These are phyloP conservation scores for Megalops atlanticus DNA, from an alignment of 2,113 vertebrate species.

Conservation along the genomic window DNA sequence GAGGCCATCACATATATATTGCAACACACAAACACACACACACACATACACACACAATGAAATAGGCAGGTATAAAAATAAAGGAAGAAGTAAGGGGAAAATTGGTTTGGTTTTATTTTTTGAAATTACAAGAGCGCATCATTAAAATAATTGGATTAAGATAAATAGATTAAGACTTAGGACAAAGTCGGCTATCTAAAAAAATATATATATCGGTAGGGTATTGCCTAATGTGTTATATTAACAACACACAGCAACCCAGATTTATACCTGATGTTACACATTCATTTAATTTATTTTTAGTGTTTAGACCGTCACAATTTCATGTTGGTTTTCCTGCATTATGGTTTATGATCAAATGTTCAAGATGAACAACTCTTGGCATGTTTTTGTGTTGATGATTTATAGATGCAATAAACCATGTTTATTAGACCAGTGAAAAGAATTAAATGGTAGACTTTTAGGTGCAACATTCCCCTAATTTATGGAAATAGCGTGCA, in stretches of 20 bases:
- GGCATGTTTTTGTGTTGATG: slow-evolving; percentile 89
- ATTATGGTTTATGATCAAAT: slow-evolving; percentile 92
- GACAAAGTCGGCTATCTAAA: slow-evolving; percentile 86
- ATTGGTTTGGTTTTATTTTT: no score
- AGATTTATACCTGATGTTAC: slow-evolving; percentile 89
- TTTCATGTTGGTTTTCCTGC: slow-evolving; percentile 92
- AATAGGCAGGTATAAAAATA: neutral
- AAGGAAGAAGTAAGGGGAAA: neutral
- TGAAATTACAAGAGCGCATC: no score
- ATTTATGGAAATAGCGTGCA: slow-evolving; percentile 88
- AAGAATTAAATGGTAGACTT: slow-evolving; percentile 96
- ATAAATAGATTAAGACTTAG: slow-evolving; percentile 76
- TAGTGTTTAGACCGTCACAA: slow-evolving; percentile 90
- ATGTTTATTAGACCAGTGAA: slow-evolving; percentile 96
- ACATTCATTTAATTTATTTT: slow-evolving; percentile 99
- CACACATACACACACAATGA: no score
- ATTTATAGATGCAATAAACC: slow-evolving; percentile 91
- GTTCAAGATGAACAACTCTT: slow-evolving; percentile 95
- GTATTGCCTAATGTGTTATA: slow-evolving; percentile 99
- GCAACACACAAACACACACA: no score
- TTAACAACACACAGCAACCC: slow-evolving; percentile 96
- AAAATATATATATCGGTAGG: slow-evolving; percentile 99
- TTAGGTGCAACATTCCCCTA: slow-evolving; percentile 93
- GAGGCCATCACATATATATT: neutral
- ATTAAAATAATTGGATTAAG: no score